Conservation (phyloP, 2,888 invertebrate genomes). For the Lapara coniferarum region DNA sequence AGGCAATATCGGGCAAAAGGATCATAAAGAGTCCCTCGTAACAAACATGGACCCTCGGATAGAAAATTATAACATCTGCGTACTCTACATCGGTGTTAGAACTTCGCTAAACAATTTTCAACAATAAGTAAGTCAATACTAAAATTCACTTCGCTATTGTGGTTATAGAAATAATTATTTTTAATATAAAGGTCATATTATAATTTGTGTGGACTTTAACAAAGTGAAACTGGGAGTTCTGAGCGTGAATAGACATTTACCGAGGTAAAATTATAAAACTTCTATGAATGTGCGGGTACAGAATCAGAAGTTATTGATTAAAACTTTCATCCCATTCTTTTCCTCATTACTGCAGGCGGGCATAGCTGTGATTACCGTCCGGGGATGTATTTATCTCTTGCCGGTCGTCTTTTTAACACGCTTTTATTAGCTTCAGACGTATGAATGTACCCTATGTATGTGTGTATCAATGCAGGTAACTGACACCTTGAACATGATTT, state of each 20-base stretch:
- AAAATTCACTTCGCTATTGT: not conserved
- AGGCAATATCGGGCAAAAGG: constrained; percentile 3
- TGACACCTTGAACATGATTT: no score
- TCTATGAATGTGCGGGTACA: not conserved
- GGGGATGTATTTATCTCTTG: no score
- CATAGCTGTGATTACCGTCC: no score
- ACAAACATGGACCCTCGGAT: not conserved
- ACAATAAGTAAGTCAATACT: not conserved
- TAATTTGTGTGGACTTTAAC: constrained; percentile 1
- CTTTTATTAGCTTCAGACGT: no score
- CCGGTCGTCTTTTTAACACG: no score
- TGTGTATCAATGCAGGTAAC: no score
- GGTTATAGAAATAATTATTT: not conserved
- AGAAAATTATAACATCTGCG: not conserved
- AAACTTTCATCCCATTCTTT: no score
- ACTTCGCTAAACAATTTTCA: not conserved
- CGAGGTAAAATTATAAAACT: not conserved
- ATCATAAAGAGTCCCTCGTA: constrained; percentile 3
- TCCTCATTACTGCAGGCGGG: no score
- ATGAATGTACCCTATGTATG: no score
- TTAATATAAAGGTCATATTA: not conserved
- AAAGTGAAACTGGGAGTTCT: constrained; percentile 1
- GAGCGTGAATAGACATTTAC: not conserved
- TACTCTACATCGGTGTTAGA: not conserved
- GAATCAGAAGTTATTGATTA: constrained; percentile 1